phyloP scores from a whole-genome alignment of 2,797 vertebrate species.

The Gila robusta region DNA sequence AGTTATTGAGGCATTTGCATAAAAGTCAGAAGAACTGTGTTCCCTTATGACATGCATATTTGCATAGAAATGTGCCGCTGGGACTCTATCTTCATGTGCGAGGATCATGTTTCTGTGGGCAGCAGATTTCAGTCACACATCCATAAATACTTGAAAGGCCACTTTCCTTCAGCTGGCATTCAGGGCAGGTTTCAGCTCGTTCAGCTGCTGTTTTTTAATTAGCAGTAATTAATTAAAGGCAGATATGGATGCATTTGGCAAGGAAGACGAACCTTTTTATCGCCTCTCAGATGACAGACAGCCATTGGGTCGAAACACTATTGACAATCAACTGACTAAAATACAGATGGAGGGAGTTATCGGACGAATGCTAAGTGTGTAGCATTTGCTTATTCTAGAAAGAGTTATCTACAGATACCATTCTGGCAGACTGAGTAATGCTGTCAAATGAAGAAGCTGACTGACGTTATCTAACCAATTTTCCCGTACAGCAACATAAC shows the following conservation, averaged over 20 bases:
- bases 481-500: too few relatives aligned
- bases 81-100: not conserved
- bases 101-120: not conserved
- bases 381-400: too few relatives aligned
- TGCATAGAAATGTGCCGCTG: not conserved
- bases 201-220: slow-evolving; percentile 62
- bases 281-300: not conserved
- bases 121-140: slow-evolving; percentile 23
- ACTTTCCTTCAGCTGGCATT: slow-evolving; percentile 52
- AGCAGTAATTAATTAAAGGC: slow-evolving; percentile 63
- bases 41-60: not conserved
- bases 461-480: too few relatives aligned
- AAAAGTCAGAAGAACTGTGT: not conserved
- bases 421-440: too few relatives aligned
- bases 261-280: slow-evolving; percentile 50
- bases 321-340: not conserved
- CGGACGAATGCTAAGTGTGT: not conserved
- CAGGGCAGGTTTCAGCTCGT: slow-evolving; percentile 36
- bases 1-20: not conserved
- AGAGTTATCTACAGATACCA: too few relatives aligned
- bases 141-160: slow-evolving; percentile 49
- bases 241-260: slow-evolving; percentile 60
- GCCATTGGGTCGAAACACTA: not conserved
- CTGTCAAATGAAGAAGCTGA: not conserved
- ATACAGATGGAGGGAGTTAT: not conserved